A percentile compares a stretch with the other conserved stretches of the same genome.
phyloP scores from a whole-genome alignment of 2,888 invertebrate genomes.

The Amphipoea oculea region DNA sequence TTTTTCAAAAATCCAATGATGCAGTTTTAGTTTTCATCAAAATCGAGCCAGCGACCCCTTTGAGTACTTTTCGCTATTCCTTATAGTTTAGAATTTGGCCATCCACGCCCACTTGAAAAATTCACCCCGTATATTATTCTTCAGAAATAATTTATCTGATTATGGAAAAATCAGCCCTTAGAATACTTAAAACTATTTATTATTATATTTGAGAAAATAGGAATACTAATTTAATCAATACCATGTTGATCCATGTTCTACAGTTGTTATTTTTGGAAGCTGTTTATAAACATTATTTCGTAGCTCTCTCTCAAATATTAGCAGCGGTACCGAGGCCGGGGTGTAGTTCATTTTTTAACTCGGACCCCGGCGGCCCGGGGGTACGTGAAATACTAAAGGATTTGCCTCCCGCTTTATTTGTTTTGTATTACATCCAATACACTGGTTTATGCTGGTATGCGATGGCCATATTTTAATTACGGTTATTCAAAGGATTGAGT shows the following conservation, averaged over 20 bases:
- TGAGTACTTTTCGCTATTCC: too few relatives aligned
- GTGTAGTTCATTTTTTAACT: constrained; percentile 60
- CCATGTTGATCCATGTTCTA: background rate
- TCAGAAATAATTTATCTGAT: too few relatives aligned
- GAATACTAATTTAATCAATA: background rate
- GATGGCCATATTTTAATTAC: constrained; percentile 49
- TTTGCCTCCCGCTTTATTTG: constrained; percentile 54
- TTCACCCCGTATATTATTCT: too few relatives aligned
- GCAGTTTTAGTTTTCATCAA: too few relatives aligned
- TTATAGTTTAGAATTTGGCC: too few relatives aligned
- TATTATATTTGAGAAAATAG: background rate
- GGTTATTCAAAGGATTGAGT: constrained; percentile 33
- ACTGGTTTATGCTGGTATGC: constrained; percentile 37
- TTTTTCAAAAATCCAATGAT: too few relatives aligned
- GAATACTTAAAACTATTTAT: too few relatives aligned
- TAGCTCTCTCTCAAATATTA: background rate
- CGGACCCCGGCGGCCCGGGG: constrained; percentile 43
- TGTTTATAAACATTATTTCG: background rate
- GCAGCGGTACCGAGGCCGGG: constrained; percentile 35
- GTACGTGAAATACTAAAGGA: constrained; percentile 60
- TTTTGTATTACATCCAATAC: constrained; percentile 23
- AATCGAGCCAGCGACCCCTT: too few relatives aligned
- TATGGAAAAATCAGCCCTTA: too few relatives aligned
- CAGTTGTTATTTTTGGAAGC: background rate
- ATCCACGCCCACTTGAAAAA: too few relatives aligned